These are phyloP conservation scores for Rhynchotus rufescens DNA, from an alignment of 2,797 vertebrate genomes.

Conservation along the genomic window DNA sequence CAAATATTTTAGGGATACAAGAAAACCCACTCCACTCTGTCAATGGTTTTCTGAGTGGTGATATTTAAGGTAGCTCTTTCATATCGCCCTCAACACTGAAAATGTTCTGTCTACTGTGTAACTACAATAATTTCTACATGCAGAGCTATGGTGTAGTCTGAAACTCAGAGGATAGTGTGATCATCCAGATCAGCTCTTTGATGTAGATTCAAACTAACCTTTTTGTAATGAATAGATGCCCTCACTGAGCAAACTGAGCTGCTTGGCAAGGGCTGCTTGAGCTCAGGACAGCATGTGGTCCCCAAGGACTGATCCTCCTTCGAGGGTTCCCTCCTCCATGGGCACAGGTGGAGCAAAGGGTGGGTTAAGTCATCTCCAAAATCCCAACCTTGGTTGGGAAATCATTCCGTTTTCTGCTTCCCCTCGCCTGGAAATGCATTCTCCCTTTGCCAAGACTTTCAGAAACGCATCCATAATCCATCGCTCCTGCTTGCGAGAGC, in stretches of 20 bases:
- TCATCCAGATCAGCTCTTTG: not conserved
- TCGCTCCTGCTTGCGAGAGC: slow-evolving; percentile 20
- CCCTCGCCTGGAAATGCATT: not conserved
- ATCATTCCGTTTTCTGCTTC: not conserved
- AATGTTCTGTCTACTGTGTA: not conserved
- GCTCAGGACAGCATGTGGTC: not conserved
- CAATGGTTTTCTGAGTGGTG: not conserved
- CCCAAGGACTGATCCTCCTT: not conserved
- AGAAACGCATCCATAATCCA: slow-evolving; percentile 33
- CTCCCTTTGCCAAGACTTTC: slow-evolving; percentile 1
- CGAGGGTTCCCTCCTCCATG: not conserved
- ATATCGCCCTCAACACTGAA: not conserved
- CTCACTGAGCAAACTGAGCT: not conserved
- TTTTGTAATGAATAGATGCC: not conserved
- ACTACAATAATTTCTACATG: not conserved
- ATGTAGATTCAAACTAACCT: not conserved
- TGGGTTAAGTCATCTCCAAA: slow-evolving; percentile 22
- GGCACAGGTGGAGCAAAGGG: not conserved
- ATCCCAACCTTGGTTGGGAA: slow-evolving; percentile 19
- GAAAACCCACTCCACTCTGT: not conserved
- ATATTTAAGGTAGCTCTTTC: not conserved
- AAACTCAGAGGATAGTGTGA: not conserved
- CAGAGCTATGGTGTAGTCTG: not conserved
- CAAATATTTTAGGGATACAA: slow-evolving; percentile 13
- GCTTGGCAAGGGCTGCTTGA: not conserved